phyloP scores from a whole-genome alignment of 2,888 invertebrate genomes.

The Lucinisca nassula region DNA sequence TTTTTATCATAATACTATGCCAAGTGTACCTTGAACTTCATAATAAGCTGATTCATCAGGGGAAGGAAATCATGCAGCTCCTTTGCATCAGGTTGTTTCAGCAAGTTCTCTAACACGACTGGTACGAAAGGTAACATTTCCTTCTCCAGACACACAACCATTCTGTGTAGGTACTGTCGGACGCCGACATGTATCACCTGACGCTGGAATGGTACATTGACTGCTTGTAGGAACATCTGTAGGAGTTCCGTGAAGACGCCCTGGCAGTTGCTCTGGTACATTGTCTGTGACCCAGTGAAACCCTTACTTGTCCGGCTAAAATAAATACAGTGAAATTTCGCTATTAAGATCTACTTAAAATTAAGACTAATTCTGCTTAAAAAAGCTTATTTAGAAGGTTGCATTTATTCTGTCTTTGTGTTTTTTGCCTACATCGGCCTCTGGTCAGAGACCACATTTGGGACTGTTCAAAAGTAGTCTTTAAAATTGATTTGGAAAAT shows the following conservation, averaged over 20 bases:
- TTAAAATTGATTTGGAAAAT: too few relatives aligned
- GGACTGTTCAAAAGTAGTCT: too few relatives aligned
- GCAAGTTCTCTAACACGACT: slow-evolving; percentile 88
- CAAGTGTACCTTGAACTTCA: slow-evolving; percentile 90
- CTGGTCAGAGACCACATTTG: too few relatives aligned
- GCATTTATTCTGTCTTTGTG: too few relatives aligned
- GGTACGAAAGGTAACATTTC: slow-evolving; percentile 90
- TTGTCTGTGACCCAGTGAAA: slow-evolving; percentile 89
- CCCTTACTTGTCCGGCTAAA: slow-evolving; percentile 90
- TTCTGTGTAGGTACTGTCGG: slow-evolving; percentile 90
- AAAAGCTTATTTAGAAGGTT: too few relatives aligned
- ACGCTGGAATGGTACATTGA: slow-evolving; percentile 87
- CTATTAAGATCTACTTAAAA: too few relatives aligned
- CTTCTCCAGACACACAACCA: slow-evolving; percentile 90
- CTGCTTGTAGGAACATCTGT: slow-evolving; percentile 89
- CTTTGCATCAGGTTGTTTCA: slow-evolving; percentile 87
- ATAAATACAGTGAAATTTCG: too few relatives aligned
- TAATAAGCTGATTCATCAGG: slow-evolving; percentile 90
- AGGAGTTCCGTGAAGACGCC: slow-evolving; percentile 89
- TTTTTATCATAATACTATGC: too few relatives aligned
- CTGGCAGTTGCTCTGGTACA: slow-evolving; percentile 89
- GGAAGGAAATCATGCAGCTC: slow-evolving; percentile 89
- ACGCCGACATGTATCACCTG: slow-evolving; percentile 88
- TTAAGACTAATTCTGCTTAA: too few relatives aligned
- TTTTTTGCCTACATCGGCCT: too few relatives aligned